Percentiles rank a stretch among this genome's conserved stretches.
These are phyloP conservation scores for Melitaea athalia DNA, from an alignment of 2,888 invertebrate genomes.

Conservation along the genomic window DNA sequence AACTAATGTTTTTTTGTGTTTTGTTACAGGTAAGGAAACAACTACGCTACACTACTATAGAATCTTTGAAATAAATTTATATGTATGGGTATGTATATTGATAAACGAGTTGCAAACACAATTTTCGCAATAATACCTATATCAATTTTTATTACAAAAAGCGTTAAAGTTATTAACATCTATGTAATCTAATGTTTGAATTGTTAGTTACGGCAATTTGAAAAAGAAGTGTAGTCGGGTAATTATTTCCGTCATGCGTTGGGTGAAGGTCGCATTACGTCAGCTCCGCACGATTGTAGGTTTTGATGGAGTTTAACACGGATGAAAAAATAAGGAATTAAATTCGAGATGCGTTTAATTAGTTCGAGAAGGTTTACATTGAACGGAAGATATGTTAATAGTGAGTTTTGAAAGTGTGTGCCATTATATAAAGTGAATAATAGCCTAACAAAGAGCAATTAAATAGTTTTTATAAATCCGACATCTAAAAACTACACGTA, in stretches of 20 bases:
- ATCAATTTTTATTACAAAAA: background rate
- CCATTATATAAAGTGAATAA: too few species aligned
- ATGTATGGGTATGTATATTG: background rate
- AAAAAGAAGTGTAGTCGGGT: constrained; percentile 48
- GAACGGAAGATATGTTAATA: too few species aligned
- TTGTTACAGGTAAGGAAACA: constrained; percentile 39
- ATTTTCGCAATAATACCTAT: background rate
- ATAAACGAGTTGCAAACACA: background rate
- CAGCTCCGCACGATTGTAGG: constrained; percentile 45
- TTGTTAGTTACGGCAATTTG: constrained; percentile 43
- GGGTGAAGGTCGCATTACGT: constrained; percentile 63
- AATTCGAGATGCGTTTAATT: constrained; percentile 3
- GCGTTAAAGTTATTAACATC: background rate
- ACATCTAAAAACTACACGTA: too few species aligned
- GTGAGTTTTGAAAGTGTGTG: too few species aligned
- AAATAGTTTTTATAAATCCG: too few species aligned
- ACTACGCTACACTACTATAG: background rate
- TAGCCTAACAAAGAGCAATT: too few species aligned
- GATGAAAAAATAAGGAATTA: constrained; percentile 16
- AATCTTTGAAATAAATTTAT: background rate
- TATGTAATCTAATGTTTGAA: constrained; percentile 24
- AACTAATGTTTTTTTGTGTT: constrained; percentile 16
- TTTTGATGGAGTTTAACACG: constrained; percentile 42
- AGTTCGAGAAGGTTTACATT: background rate
- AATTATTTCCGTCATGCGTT: constrained; percentile 58